These are phyloP conservation scores for Anarrhichthys ocellatus DNA, from an alignment of 2,113 vertebrate genomes.

Conservation along the genomic window DNA sequence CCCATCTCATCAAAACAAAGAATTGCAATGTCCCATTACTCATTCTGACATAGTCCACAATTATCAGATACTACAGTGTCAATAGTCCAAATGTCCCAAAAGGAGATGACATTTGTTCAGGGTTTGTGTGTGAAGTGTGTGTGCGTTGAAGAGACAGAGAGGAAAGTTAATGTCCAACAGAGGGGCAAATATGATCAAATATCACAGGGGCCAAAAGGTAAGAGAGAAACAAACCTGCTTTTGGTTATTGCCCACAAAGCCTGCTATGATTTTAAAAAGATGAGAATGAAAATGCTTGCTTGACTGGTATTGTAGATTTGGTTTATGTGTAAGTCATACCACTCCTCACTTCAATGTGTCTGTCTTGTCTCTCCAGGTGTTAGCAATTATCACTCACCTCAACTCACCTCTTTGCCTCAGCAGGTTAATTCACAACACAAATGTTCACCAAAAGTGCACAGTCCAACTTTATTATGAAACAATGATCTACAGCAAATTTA, in stretches of 20 bases:
- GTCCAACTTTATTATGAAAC: slow-evolving; percentile 31
- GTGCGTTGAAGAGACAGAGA: neutral
- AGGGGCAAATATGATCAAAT: neutral
- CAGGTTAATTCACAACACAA: neutral
- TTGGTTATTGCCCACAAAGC: no score
- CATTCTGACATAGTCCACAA: neutral
- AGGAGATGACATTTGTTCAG: neutral
- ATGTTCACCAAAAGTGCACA: neutral
- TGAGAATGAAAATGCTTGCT: no score
- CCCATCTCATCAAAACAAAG: neutral
- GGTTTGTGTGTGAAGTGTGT: neutral
- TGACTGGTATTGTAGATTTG: no score
- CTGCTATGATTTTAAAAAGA: no score
- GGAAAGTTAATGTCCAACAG: neutral
- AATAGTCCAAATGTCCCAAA: neutral
- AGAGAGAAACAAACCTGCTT: no score
- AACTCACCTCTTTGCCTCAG: neutral
- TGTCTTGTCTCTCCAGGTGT: no score
- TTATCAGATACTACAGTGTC: neutral
- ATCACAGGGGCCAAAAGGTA: neutral
- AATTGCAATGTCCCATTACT: neutral
- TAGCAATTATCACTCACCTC: no score
- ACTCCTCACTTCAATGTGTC: no score
- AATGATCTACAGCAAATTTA: slow-evolving; percentile 24
- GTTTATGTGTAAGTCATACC: no score